Evolutionary conservation across 2,113 vertebrate species (phyloP).

Genomic region (Cinclus mexicanus): DNA sequence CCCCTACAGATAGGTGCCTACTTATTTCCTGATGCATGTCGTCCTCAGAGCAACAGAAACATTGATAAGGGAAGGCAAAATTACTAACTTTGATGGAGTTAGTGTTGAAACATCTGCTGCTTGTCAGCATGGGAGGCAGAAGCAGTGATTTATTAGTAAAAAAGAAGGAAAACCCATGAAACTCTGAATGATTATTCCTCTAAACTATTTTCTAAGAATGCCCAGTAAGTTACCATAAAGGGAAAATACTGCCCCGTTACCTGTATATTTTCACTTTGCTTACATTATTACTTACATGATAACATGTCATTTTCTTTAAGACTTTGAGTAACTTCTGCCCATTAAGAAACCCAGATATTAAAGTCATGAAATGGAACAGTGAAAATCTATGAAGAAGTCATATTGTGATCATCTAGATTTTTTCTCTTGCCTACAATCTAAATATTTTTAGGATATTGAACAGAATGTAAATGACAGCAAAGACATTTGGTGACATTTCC

Average conservation of each 20-base stretch:
- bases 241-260: neutral
- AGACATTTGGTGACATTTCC: neutral
- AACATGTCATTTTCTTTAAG: neutral
- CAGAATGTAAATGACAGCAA: neutral
- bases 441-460: neutral
- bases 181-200: neutral
- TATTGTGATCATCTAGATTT: neutral
- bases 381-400: neutral
- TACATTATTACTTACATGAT: neutral
- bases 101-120: conserved; percentile 56
- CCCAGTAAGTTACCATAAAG: neutral
- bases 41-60: conserved; percentile 18
- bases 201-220: neutral
- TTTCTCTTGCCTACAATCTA: neutral
- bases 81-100: conserved; percentile 55
- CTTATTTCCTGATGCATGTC: conserved; percentile 44
- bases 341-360: neutral
- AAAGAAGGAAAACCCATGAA: neutral
- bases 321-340: neutral
- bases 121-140: conserved; percentile 39
- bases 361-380: neutral
- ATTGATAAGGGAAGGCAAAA: conserved; percentile 64
- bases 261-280: neutral
- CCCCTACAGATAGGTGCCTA: conserved; percentile 50
- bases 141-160: conserved; percentile 26